Evolutionary conservation across 2,888 invertebrate species (phyloP), one percentile per base, ranked within the genome.

Genomic region (Meghimatium bilineatum): DNA sequence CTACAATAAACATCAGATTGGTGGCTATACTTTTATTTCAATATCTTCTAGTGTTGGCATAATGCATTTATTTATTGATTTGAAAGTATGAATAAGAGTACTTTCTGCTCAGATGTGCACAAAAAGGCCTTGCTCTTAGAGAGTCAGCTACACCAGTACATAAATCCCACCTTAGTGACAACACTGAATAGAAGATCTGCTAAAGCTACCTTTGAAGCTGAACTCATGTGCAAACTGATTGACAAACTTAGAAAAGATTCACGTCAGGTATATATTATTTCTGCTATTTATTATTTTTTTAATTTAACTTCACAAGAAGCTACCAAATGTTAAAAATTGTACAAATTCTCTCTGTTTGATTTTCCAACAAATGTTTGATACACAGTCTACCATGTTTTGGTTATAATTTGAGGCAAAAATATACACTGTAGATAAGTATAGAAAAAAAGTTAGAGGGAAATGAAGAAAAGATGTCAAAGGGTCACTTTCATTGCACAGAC

Each of bases 181-280:
- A 69, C 83, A 10, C 72, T 83, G 14, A 77, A 83, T 38, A 69
- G 78, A 72, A 32, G 78, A n/a, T n/a, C 78, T 12, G 83, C 78
- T 44, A 71, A 71, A 72, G 83, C 83, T 8, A 63, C 83, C 5
- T 78, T 71, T 72, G 78, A 83, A 34, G 63, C 78, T 49, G 78
- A 83, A 29, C 75, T 71, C 17, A 77, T 83, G 69, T 77, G 71
- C 29, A 83, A 78, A 60, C 23, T 78, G 56, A 83, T 83, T 60
- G 72, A 83, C 56, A 83, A 83, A 49, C 69, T 83, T 20, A 77
- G 78, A 49, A 83, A 78, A 78, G 77, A 78, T 38, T 77, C 78
- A 36, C 66, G 71, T 23, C 69, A 78, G 72, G 83, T 83, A 63
- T 26, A 29, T 56, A 23, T 23, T n/a, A 20, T 23, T 49, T 49